phyloP scores from a whole-genome alignment of 2,113 vertebrate genomes.

The Notarius quadriscutis region DNA sequence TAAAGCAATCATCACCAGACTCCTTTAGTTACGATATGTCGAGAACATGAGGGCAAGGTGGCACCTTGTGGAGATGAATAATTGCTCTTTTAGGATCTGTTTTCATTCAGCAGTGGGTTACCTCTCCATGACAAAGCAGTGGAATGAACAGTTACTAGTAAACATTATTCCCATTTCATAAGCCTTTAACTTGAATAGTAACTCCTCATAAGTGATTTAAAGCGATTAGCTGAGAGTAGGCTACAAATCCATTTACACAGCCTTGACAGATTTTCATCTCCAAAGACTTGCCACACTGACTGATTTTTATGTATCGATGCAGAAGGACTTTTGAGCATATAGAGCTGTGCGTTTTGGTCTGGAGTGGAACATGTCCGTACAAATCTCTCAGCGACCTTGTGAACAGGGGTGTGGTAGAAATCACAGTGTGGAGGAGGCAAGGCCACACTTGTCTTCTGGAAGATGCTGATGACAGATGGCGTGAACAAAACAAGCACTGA shows the following conservation, averaged over 20 bases:
- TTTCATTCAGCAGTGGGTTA: conserved; percentile 60
- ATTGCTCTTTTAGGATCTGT: conserved; percentile 55
- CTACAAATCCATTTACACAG: neutral
- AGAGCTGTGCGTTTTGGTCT: conserved; percentile 12
- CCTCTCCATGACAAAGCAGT: neutral
- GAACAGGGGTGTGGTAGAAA: conserved; percentile 26
- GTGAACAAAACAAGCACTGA: conserved; percentile 52
- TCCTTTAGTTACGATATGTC: conserved; percentile 61
- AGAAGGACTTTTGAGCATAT: neutral
- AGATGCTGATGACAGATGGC: conserved; percentile 58
- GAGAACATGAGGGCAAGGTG: conserved; percentile 68
- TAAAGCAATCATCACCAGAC: conserved; percentile 66
- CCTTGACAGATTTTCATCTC: conserved; percentile 22
- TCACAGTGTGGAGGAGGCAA: conserved; percentile 42
- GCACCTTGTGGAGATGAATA: conserved; percentile 63
- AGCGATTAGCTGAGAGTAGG: neutral
- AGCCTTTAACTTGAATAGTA: neutral
- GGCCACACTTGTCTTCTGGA: conserved; percentile 50
- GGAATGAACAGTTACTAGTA: neutral
- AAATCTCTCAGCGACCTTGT: conserved; percentile 56
- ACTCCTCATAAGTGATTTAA: neutral
- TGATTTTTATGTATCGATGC: neutral
- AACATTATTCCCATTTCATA: neutral
- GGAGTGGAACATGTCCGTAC: conserved; percentile 33
- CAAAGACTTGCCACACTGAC: neutral